Evolutionary conservation across 1,140 invertebrate species (phyloP).

Genomic region (Mylabris phalerata): DNA sequence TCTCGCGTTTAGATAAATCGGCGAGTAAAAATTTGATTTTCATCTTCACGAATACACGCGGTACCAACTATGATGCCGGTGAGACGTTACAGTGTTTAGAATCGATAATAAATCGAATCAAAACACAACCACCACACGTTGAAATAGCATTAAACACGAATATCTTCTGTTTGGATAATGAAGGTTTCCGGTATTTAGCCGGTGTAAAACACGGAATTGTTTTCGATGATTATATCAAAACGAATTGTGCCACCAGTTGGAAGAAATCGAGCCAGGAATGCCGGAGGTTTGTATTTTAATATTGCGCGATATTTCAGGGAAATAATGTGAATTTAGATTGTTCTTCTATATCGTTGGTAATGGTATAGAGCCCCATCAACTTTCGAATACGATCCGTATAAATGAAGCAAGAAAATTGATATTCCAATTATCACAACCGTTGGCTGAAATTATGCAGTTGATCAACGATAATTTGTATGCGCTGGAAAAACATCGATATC

Average conservation of each 20-base stretch:
- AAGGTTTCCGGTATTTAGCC: constrained; percentile 31
- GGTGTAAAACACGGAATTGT: constrained; percentile 24
- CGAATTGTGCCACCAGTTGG: constrained; percentile 29
- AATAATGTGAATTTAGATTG: constrained; percentile 4
- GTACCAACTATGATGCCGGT: constrained; percentile 30
- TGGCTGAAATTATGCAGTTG: constrained; percentile 36
- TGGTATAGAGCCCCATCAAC: constrained; percentile 12
- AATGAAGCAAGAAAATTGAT: constrained; percentile 36
- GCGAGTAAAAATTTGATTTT: constrained; percentile 35
- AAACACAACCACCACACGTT: constrained; percentile 20
- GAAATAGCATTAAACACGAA: constrained; percentile 25
- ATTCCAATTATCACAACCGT: constrained; percentile 32
- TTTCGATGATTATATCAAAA: constrained; percentile 9
- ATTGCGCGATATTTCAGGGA: too few relatives aligned
- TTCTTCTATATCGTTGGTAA: constrained; percentile 30
- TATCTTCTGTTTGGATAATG: constrained; percentile 38
- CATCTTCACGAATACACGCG: constrained; percentile 32
- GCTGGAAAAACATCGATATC: constrained; percentile 23
- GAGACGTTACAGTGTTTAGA: constrained; percentile 26
- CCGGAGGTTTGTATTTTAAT: constrained; percentile 8
- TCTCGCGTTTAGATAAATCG: constrained; percentile 33
- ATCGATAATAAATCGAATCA: constrained; percentile 21
- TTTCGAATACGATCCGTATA: constrained; percentile 30
- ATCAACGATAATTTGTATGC: constrained; percentile 32
- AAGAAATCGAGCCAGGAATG: constrained; percentile 26